A percentile compares a stretch with the other conserved stretches of the same genome.
Evolutionary conservation across 2,888 invertebrate species (phyloP).

Genomic region (Aphidoletes aphidimyza): DNA sequence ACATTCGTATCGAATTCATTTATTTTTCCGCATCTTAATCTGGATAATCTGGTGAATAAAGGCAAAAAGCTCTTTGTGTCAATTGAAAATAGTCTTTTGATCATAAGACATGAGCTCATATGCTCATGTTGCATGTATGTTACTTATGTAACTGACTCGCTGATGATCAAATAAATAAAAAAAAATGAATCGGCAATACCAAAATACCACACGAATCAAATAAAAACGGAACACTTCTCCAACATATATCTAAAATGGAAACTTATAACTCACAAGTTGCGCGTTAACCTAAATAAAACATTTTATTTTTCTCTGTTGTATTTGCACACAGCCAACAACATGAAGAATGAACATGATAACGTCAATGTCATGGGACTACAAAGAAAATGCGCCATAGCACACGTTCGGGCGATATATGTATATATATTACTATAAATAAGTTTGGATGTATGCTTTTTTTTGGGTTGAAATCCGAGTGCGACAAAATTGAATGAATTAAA

Average conservation of each 20-base stretch:
- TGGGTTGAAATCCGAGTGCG: background rate
- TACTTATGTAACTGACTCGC: background rate
- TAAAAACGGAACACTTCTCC: no score
- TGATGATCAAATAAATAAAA: conserved; percentile 29
- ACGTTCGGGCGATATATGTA: background rate
- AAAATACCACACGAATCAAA: background rate
- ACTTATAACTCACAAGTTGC: conserved; percentile 17
- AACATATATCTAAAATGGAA: conserved; percentile 22
- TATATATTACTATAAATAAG: no score
- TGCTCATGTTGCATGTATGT: background rate
- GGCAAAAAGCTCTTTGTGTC: background rate
- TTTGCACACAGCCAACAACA: background rate
- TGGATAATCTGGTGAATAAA: conserved; percentile 43
- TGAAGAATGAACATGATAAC: background rate
- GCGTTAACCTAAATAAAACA: conserved; percentile 7
- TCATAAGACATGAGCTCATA: background rate
- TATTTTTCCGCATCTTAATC: conserved; percentile 36
- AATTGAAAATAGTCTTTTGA: conserved; percentile 11
- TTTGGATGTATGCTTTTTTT: background rate
- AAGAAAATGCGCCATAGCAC: background rate
- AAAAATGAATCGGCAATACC: background rate
- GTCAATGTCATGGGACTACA: conserved; percentile 15
- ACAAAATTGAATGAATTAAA: conserved; percentile 35
- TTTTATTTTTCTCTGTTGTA: no score
- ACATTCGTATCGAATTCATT: conserved; percentile 23